A percentile compares a stretch with the other conserved stretches of the same genome.
Conservation (phyloP, 2,113 vertebrate species). For the Crotalus viridis region DNA sequence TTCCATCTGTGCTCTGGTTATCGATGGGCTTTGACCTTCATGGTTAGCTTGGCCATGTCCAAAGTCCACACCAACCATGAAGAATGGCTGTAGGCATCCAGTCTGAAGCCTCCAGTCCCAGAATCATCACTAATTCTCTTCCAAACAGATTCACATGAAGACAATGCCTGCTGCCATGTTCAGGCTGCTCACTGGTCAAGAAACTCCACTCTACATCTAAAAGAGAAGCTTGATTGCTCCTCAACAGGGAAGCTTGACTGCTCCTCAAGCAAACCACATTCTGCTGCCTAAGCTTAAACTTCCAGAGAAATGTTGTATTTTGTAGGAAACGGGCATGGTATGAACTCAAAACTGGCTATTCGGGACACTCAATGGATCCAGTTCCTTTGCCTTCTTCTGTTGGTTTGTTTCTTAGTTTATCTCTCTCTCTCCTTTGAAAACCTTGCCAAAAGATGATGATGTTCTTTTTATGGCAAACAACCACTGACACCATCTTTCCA, state of each 20-base stretch:
- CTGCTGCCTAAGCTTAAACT: constrained; percentile 40
- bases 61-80: neutral
- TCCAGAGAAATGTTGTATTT: constrained; percentile 57
- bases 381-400: constrained; percentile 57
- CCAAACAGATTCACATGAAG: constrained; percentile 97
- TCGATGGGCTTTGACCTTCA: neutral
- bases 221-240: constrained; percentile 17
- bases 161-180: constrained; percentile 99
- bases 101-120: neutral
- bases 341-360: constrained; percentile 50
- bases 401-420: constrained; percentile 44
- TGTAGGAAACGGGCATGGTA: constrained; percentile 52
- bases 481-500: constrained; percentile 55
- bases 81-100: neutral
- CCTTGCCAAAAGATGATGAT: constrained; percentile 56
- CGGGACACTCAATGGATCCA: constrained; percentile 48
- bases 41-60: neutral
- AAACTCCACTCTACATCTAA: constrained; percentile 97
- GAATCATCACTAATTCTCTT: neutral
- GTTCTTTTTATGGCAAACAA: constrained; percentile 58
- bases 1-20: neutral
- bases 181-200: constrained; percentile 96
- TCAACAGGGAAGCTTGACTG: constrained; percentile 7
- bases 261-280: constrained; percentile 16
- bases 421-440: constrained; percentile 46